A percentile compares a stretch with the other conserved stretches of the same genome.
phyloP scores from a whole-genome alignment of 53 echinoderm and acorn worm species.

The Echinarachnius parma region DNA sequence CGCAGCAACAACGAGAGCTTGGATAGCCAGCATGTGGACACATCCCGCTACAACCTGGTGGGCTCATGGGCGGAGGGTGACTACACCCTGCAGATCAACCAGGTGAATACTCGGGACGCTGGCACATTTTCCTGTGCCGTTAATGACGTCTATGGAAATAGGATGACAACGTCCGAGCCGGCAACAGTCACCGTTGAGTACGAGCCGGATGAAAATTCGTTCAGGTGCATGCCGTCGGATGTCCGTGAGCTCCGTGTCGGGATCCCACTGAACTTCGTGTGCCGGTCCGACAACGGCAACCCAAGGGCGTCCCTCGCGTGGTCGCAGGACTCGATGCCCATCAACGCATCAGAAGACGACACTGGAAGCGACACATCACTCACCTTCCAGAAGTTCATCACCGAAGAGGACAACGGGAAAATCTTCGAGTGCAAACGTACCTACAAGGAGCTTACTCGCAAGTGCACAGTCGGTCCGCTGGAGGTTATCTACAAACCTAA shows the following conservation, averaged over 20 bases:
- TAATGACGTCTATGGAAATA: neutral
- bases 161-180: neutral
- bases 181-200: neutral
- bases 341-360: neutral
- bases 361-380: neutral
- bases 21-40: neutral
- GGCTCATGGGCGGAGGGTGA: neutral
- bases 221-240: neutral
- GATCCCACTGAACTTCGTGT: neutral
- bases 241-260: neutral
- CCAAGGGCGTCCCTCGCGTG: neutral
- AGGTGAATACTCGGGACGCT: neutral
- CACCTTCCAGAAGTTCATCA: neutral
- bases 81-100: neutral
- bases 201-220: neutral
- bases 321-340: neutral
- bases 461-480: conserved; percentile 12
- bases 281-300: conserved; percentile 1
- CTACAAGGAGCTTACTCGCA: neutral
- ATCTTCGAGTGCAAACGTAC: neutral
- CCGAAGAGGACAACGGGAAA: conserved; percentile 31
- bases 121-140: neutral
- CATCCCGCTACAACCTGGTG: neutral
- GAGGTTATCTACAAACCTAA: conserved; percentile 11
- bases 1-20: conserved; percentile 11